These are phyloP conservation scores for Molossus molossus DNA, from an alignment of 2,797 vertebrate species.

Conservation along the genomic window DNA sequence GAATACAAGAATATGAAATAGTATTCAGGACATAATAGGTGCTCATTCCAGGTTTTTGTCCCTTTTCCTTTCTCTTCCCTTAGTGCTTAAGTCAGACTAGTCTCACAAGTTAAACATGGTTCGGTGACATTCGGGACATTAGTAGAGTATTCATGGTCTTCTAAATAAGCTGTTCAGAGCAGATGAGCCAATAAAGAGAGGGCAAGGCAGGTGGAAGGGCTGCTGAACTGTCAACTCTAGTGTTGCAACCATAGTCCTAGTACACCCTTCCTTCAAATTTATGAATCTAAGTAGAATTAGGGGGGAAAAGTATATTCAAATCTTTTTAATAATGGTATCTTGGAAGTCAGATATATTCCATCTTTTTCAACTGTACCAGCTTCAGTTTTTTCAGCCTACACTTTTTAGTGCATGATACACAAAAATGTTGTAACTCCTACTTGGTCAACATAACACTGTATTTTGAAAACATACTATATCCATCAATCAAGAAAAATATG, in stretches of 20 bases:
- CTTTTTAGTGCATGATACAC: not conserved
- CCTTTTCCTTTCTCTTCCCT: not conserved
- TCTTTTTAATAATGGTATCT: not conserved
- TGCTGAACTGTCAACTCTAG: not conserved
- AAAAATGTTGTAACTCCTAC: not conserved
- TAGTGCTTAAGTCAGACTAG: not conserved
- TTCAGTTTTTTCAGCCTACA: not conserved
- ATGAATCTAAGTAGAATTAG: not conserved
- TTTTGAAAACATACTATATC: conserved; percentile 43
- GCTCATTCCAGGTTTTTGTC: not conserved
- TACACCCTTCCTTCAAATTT: not conserved
- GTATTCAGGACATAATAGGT: not conserved
- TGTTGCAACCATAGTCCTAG: not conserved
- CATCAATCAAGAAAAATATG: not conserved
- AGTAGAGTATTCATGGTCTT: not conserved
- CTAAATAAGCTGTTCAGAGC: not conserved
- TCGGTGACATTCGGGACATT: not conserved
- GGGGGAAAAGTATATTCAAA: not conserved
- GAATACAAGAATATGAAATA: not conserved
- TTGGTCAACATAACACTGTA: not conserved
- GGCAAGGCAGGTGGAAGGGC: not conserved
- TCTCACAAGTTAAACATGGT: not conserved
- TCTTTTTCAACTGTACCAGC: not conserved
- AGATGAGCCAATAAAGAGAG: not conserved
- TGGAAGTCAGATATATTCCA: not conserved